A percentile compares a stretch with the other conserved stretches of the same genome.
These are phyloP conservation scores for Phymatocera aterrima DNA, from an alignment of 2,888 invertebrate species.

Conservation along the genomic window DNA sequence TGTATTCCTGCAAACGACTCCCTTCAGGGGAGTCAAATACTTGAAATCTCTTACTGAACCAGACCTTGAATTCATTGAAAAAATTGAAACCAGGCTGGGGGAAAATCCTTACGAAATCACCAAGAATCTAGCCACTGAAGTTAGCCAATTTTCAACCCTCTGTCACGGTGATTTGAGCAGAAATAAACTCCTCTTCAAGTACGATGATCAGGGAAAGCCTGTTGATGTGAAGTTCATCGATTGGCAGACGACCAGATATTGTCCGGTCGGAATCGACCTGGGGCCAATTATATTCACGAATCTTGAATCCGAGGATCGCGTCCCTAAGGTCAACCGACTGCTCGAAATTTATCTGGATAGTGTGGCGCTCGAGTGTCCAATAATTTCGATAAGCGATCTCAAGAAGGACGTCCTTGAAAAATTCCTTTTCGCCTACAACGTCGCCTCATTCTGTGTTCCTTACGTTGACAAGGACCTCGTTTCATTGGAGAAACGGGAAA, in stretches of 20 bases:
- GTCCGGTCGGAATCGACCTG: conserved; percentile 64
- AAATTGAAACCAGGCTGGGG: conserved; percentile 49
- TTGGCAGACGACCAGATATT: conserved; percentile 65
- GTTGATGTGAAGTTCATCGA: conserved; percentile 63
- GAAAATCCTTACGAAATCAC: conserved; percentile 46
- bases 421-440: conserved; percentile 47
- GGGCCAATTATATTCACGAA: conserved; percentile 36
- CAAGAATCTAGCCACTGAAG: conserved; percentile 16
- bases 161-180: conserved; percentile 63
- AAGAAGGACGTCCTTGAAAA: conserved; percentile 49
- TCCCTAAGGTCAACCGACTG: conserved; percentile 29
- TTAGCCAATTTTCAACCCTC: conserved; percentile 55
- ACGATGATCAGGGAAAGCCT: conserved; percentile 56
- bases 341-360: conserved; percentile 53
- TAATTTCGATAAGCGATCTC: conserved; percentile 44
- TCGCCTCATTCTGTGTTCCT: conserved; percentile 46
- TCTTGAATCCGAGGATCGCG: neutral
- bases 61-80: conserved; percentile 36
- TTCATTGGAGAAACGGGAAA: neutral
- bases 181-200: conserved; percentile 62
- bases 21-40: conserved; percentile 53
- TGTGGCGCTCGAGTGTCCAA: conserved; percentile 50
- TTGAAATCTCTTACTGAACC: conserved; percentile 49
- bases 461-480: conserved; percentile 25
- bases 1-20: conserved; percentile 25